Percentiles rank a stretch among this genome's conserved stretches.
Conservation (phyloP, 2,797 vertebrate genomes). For the Takifugu ocellatus region DNA sequence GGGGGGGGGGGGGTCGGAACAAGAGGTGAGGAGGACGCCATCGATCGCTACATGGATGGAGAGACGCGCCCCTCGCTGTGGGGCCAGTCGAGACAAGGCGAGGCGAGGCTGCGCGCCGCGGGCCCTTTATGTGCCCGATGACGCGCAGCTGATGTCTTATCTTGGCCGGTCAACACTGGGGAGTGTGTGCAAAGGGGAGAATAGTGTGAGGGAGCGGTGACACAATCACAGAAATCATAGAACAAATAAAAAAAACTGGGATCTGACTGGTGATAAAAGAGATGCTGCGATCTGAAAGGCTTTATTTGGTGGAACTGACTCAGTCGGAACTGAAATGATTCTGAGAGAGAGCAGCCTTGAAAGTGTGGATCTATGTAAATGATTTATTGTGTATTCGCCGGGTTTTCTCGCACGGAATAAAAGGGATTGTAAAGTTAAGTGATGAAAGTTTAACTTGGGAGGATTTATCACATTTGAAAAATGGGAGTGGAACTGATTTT, state of each 20-base stretch:
- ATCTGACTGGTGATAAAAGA: slow-evolving; percentile 47
- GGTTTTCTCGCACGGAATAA: no score
- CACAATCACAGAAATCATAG: slow-evolving; percentile 1
- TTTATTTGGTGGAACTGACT: no score
- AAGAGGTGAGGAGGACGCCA: slow-evolving; percentile 58
- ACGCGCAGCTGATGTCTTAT: slow-evolving; percentile 70
- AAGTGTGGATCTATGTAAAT: no score
- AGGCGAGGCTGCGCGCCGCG: slow-evolving; percentile 48
- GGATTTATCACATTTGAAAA: no score
- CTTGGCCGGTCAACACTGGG: slow-evolving; percentile 53
- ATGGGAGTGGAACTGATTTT: no score
- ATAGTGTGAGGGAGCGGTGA: slow-evolving; percentile 18
- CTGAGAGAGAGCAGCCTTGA: no score
- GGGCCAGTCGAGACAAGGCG: slow-evolving; percentile 57
- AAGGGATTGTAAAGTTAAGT: no score
- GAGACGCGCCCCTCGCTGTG: slow-evolving; percentile 48
- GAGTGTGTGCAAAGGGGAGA: slow-evolving; percentile 39
- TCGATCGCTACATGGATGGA: slow-evolving; percentile 58
- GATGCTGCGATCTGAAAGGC: slow-evolving; percentile 33
- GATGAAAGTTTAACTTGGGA: no score
- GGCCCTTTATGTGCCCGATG: slow-evolving; percentile 63
- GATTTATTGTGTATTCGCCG: no score
- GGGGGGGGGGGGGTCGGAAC: slow-evolving; percentile 28
- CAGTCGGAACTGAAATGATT: no score
- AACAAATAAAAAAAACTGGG: slow-evolving; percentile 4